A percentile compares a stretch with the other conserved stretches of the same genome.
These are phyloP conservation scores for Xiphorhynchus elegans DNA, from an alignment of 2,113 vertebrate species.

Conservation along the genomic window DNA sequence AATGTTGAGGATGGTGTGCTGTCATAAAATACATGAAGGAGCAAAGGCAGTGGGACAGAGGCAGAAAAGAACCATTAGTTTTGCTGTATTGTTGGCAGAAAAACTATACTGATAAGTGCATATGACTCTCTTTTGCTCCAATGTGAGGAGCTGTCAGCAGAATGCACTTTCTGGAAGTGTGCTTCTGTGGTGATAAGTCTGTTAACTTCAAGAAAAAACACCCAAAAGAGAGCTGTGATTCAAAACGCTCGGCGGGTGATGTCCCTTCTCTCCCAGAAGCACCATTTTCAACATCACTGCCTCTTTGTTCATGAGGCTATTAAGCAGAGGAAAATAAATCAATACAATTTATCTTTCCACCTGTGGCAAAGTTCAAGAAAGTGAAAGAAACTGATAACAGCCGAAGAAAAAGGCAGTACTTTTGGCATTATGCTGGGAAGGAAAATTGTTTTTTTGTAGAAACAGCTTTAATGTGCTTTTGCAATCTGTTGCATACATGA, in stretches of 20 bases:
- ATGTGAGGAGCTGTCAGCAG: background rate
- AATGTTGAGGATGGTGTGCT: background rate
- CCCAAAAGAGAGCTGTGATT: background rate
- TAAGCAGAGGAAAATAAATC: conserved; percentile 64
- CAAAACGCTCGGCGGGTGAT: background rate
- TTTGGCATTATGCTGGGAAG: background rate
- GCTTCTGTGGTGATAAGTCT: background rate
- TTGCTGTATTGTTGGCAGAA: background rate
- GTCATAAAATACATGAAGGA: conserved; percentile 1
- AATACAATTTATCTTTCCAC: conserved; percentile 70
- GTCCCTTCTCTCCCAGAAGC: background rate
- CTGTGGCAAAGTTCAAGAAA: conserved; percentile 18
- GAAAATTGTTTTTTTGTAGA: conserved; percentile 1
- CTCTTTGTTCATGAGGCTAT: conserved; percentile 28
- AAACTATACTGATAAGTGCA: conserved; percentile 10
- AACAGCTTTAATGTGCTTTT: background rate
- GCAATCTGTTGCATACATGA: background rate
- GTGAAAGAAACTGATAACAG: background rate
- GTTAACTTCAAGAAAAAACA: background rate
- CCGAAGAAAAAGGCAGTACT: background rate
- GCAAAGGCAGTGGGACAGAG: background rate
- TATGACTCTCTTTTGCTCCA: background rate
- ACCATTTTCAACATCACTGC: background rate
- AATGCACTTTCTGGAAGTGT: background rate
- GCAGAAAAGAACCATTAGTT: background rate